Evolutionary conservation across 2,113 vertebrate species (phyloP), one percentile per base, ranked within the genome.

Genomic region (Myodes glareolus): DNA sequence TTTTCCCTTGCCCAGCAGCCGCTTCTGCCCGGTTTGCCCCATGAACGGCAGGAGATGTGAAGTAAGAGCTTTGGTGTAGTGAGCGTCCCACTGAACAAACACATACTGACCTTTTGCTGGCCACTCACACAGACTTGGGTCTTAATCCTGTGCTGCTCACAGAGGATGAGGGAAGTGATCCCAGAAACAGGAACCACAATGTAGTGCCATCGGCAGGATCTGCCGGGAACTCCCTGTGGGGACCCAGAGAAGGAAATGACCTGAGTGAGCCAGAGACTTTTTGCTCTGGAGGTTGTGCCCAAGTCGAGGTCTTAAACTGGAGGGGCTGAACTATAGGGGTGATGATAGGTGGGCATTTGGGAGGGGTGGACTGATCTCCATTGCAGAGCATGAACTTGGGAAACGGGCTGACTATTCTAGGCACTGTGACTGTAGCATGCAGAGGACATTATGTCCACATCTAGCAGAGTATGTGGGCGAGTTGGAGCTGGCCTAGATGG

Each of bases 201-300:
- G n/a, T 12, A 2, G 23, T 31, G 17, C 39, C 7, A 52, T 85
- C 33, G 70, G 52, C 25, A 7, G 16, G 84, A 17, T 45, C 88
- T 85, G 12, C 25, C 42, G 47, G 72, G 75, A 85, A 45, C 29
- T 47, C 63, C 63, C 75, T 3, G 1, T 67, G 77, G 84, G 78
- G 70, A 77, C 81, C 73, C 75, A 73, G 23, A 86, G 84, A 73
- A 93, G 90, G 88, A 88, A 94, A 77, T 81, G 77, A 77, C 78
- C 67, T 82, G 73, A 75, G 52, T 87, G 55, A 52, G 75, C 31
- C 14, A 58, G 39, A 55, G 25, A 52, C 50, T 50, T 75, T 76
- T 88, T 92, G 27, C 63, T 65, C 25, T 87, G 85, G 13, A 76
- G 27, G 50, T 67, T 58, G 63, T 80, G 36, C 17, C 45, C 13